Evolutionary conservation across 2,113 vertebrate species (phyloP), one percentile per base, ranked within the genome.

Genomic region (Pterophyllum scalare): DNA sequence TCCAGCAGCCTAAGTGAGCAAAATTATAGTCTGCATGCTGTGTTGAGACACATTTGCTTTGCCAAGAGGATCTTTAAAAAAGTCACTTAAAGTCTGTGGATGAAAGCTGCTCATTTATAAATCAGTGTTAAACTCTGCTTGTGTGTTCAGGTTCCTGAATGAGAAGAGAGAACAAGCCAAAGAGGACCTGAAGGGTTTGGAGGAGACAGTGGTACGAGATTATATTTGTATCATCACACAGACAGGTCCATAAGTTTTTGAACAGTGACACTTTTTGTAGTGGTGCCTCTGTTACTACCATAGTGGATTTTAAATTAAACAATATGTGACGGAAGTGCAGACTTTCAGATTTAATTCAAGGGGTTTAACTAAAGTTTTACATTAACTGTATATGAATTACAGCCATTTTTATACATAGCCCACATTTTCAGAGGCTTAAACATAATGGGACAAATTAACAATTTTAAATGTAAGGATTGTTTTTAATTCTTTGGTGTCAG

Each of bases 171-270:
- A 98, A 61, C 97, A 97, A 93, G 98, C 97, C 85, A 97, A 97
- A 88, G 97, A 99, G 91, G 98, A 99, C 88, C 96, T 99, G 40
- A 98, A 98, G 87, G 98, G 98, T 17, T 94, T 99, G 76, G 98
- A 99, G 87, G 98, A 99, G 90, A 99, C 98, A 3, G 98, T 99
- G 97, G 98, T 99, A 95, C 31, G 33, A 43, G 9, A 57, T 43
- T 17, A 31, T 57, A 5, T 38, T 31, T 60, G 43, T 26, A 75
- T 22, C 26, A 13, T 38, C 19, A 43, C 40, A 13, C 43, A 28
- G 15, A 70, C 19, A 14, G 24, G 40, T 7, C 24, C 40, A 70
- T 2, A 49, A 19, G 40, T 67, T 43, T 12, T 43, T 43, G 43
- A 14, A 46, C 43, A 46, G 14, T 46, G 14, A 46, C 43, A 46